Conservation (phyloP, 1,140 invertebrate species). For the Ips nitidus region DNA sequence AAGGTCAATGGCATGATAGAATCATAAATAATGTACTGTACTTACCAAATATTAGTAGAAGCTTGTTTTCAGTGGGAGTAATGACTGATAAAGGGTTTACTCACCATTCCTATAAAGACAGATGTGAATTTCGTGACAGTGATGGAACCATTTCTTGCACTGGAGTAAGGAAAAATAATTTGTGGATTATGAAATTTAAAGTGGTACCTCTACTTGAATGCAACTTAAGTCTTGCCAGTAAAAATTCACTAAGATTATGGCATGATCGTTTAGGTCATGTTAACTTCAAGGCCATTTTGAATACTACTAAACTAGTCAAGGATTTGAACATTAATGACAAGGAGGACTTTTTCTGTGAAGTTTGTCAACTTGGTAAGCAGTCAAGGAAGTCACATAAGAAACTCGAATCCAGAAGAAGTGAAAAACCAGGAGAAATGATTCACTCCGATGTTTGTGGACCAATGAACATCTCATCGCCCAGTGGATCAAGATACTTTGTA, state of each 20-base stretch:
- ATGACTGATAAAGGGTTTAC: too few species aligned
- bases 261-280: slow-evolving; percentile 52
- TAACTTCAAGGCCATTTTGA: slow-evolving; percentile 41
- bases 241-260: slow-evolving; percentile 44
- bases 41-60: too few species aligned
- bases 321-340: slow-evolving; percentile 9
- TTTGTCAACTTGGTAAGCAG: slow-evolving; percentile 48
- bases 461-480: slow-evolving; percentile 48
- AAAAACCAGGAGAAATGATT: slow-evolving; percentile 45
- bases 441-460: slow-evolving; percentile 52
- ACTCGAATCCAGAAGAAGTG: slow-evolving; percentile 24
- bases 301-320: neutral
- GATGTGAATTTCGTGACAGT: too few species aligned
- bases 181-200: slow-evolving; percentile 32
- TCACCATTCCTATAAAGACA: too few species aligned
- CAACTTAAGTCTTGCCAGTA: slow-evolving; percentile 6
- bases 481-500: too few species aligned
- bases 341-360: slow-evolving; percentile 46
- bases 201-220: slow-evolving; percentile 7
- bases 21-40: too few species aligned
- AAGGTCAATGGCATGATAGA: too few species aligned
- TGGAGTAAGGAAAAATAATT: slow-evolving; percentile 24
- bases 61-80: too few species aligned
- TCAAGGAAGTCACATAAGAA: slow-evolving; percentile 25
- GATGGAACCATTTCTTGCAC: slow-evolving; percentile 25